phyloP scores from a whole-genome alignment of 2,888 invertebrate genomes.

The Ametastegia equiseti region DNA sequence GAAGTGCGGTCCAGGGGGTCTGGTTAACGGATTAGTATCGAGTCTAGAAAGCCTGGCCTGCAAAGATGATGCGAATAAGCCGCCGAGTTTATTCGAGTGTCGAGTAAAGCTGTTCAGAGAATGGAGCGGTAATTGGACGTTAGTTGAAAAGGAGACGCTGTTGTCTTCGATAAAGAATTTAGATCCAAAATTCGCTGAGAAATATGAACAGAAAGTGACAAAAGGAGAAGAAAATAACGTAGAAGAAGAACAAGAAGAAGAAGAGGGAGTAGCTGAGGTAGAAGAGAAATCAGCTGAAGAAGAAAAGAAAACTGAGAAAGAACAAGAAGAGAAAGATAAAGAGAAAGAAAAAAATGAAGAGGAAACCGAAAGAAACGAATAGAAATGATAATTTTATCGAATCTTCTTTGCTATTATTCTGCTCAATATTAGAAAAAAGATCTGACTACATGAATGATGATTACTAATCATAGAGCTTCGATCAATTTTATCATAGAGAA shows the following conservation, averaged over 20 bases:
- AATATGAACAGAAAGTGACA: constrained; percentile 73
- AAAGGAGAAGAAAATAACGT: constrained; percentile 56
- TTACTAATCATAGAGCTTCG: neutral
- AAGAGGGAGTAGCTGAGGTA: neutral
- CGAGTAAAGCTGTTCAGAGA: constrained; percentile 91
- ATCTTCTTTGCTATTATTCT: neutral
- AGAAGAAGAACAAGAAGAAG: neutral
- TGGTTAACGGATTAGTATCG: constrained; percentile 86
- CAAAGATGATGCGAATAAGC: constrained; percentile 81
- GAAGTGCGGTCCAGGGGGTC: constrained; percentile 79
- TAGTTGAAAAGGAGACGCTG: constrained; percentile 84
- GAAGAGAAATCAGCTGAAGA: constrained; percentile 22
- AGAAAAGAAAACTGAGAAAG: neutral
- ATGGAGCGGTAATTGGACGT: constrained; percentile 89
- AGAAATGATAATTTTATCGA: neutral
- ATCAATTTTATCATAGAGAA: neutral
- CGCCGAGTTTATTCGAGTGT: constrained; percentile 90
- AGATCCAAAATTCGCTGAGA: constrained; percentile 85
- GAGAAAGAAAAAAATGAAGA: neutral
- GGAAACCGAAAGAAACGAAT: neutral
- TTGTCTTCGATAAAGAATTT: constrained; percentile 84
- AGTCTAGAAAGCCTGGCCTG: constrained; percentile 83
- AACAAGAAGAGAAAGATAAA: neutral
- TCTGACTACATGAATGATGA: constrained; percentile 7
- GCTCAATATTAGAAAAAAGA: neutral